These are phyloP conservation scores for Metaphire vulgaris DNA, from an alignment of 1,140 invertebrate species.

Conservation along the genomic window DNA sequence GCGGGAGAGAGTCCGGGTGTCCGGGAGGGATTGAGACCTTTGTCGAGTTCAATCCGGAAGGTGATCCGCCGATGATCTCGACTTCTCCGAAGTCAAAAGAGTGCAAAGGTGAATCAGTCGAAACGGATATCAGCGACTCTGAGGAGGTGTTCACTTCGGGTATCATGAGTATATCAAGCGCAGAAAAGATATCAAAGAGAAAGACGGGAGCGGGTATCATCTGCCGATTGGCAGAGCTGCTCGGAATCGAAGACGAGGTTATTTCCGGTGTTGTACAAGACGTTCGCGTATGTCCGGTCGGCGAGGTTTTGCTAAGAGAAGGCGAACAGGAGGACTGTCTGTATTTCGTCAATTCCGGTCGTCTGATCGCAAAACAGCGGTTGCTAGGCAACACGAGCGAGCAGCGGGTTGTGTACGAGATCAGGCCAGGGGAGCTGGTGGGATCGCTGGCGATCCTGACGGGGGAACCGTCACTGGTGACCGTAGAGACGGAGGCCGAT, in stretches of 20 bases:
- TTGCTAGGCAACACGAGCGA: constrained; percentile 62
- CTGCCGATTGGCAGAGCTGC: too few species aligned
- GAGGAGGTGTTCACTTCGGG: constrained; percentile 26
- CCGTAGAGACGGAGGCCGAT: neutral
- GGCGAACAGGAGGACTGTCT: constrained; percentile 72
- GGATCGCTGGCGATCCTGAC: constrained; percentile 18
- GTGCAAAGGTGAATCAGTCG: neutral
- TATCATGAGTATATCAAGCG: too few species aligned
- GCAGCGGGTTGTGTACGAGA: neutral
- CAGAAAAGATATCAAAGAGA: too few species aligned
- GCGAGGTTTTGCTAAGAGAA: constrained; percentile 49
- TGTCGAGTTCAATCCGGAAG: neutral
- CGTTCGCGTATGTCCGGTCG: constrained; percentile 11
- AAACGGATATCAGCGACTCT: neutral
- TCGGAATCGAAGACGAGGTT: neutral
- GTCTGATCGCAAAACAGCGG: constrained; percentile 71
- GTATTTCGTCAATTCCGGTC: constrained; percentile 78
- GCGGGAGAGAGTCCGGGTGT: neutral
- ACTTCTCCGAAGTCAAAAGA: neutral
- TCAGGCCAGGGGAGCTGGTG: constrained; percentile 1
- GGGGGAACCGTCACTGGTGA: constrained; percentile 13
- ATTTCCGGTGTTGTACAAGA: neutral
- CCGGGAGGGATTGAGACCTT: neutral
- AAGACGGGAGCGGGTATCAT: too few species aligned
- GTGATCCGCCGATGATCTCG: neutral